phyloP scores from a whole-genome alignment of 2,888 invertebrate genomes.

The Scaptomyza parva region DNA sequence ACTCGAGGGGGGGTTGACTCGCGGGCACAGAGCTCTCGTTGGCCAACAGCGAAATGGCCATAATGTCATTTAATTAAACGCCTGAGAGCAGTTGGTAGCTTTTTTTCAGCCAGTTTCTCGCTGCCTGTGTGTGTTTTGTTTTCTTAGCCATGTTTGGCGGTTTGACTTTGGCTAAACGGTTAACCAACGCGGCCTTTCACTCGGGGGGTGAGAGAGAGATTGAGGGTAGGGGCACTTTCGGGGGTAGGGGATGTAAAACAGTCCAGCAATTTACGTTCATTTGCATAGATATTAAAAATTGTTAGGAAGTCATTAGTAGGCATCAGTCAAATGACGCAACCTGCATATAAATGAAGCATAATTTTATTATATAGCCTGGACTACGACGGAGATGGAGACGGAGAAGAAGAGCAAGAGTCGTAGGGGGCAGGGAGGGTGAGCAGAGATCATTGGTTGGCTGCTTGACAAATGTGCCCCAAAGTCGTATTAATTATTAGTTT shows the following conservation, averaged over 20 bases:
- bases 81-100: conserved; percentile 73
- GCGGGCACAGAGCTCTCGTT: conserved; percentile 32
- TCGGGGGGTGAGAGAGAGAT: conserved; percentile 12
- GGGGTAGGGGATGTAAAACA: conserved; percentile 49
- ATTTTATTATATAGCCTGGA: conserved; percentile 68
- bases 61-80: conserved; percentile 81
- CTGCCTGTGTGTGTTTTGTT: background rate
- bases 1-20: too few species aligned
- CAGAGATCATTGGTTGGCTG: conserved; percentile 47
- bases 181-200: conserved; percentile 64
- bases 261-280: conserved; percentile 80
- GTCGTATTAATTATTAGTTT: conserved; percentile 76
- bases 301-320: conserved; percentile 82
- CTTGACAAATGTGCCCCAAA: conserved; percentile 52
- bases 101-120: too few species aligned
- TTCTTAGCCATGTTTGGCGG: conserved; percentile 46
- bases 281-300: conserved; percentile 83
- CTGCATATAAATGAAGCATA: conserved; percentile 82
- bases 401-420: conserved; percentile 19
- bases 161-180: conserved; percentile 75
- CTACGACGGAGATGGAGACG: background rate
- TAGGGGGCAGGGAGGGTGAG: too few species aligned
- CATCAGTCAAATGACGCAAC: conserved; percentile 80
- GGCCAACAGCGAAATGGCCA: conserved; percentile 63
- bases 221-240: conserved; percentile 24